These are phyloP conservation scores for Magallana angulata DNA, from an alignment of 1,140 invertebrate species.

Conservation along the genomic window DNA sequence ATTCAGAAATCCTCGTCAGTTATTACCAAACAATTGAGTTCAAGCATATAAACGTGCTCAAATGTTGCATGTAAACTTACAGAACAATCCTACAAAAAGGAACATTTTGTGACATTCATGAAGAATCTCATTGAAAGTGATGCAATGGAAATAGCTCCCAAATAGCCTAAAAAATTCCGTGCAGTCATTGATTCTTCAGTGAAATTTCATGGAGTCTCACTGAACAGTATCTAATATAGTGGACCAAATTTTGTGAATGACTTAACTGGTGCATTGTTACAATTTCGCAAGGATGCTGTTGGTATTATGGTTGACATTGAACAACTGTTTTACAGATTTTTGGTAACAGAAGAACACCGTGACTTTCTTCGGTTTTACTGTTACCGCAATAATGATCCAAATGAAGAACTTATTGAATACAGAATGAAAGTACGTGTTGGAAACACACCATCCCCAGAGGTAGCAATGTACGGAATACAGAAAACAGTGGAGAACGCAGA, in stretches of 20 bases:
- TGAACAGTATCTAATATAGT: conserved; percentile 48
- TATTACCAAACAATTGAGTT: too few relatives aligned
- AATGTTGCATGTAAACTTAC: neutral
- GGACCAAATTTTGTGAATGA: conserved; percentile 57
- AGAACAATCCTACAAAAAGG: neutral
- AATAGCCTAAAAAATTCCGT: conserved; percentile 51
- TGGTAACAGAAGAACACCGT: neutral
- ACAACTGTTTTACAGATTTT: conserved; percentile 3
- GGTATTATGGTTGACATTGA: neutral
- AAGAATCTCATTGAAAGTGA: neutral
- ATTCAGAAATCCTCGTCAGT: too few relatives aligned
- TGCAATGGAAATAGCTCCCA: conserved; percentile 51
- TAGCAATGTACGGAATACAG: neutral
- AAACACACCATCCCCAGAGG: conserved; percentile 28
- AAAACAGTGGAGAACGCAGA: neutral
- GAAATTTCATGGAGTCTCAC: conserved; percentile 44
- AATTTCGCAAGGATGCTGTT: conserved; percentile 26
- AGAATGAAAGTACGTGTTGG: conserved; percentile 36
- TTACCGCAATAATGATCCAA: conserved; percentile 2
- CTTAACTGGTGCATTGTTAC: conserved; percentile 50
- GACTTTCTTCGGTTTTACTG: neutral
- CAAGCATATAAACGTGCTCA: too few relatives aligned
- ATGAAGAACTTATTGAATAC: conserved; percentile 30
- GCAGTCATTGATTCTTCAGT: too few relatives aligned
- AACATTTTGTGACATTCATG: conserved; percentile 14